Base-by-base conservation (phyloP, 2,888 invertebrate species). In the Chrysolina haemoptera region DNA sequence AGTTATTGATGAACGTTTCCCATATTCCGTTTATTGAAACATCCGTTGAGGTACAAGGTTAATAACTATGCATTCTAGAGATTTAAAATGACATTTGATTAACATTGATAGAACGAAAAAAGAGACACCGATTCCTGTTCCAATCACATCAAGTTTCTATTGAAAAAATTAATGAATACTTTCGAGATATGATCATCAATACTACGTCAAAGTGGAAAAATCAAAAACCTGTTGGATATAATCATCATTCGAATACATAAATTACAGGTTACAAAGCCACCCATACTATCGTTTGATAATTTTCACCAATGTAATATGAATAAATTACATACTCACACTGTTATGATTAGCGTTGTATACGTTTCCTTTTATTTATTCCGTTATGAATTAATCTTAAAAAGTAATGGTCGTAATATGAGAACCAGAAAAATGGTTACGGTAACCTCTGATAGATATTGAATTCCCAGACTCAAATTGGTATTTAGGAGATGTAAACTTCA, bases 251-350 rank as follows among this genome's bases (percentile, higher is more conserved):
- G 53, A 53, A 18, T 53, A 12, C 20, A 53, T 20, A 53, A 53
- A 53, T 53, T 53, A 53, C 53, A 53, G 53, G 53, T 53, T 53
- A 11, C 11, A 5, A 53, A 53, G 53, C 20, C 53, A 20, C 53
- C 53, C 53, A 12, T 53, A 22, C 12, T 20, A 18, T 53, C 53
- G 20, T 53, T 53, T 18, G 20, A 53, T 53, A 53, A 20, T 10
- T 53, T 53, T 20, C 12, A 22, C 20, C 53, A 12, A 22, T 20
- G 53, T 53, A 20, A 53, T 53, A 53, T 20, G 53, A 53, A 53
- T 53, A 53, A 53, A 53, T 53, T 53, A 53, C 20, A 53, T 53
- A 53, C 20, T 53, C 53, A 53, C 53, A 53, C 5, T 53, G 43
- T 14, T 43, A 53, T 53, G 20, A 53, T 20, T 53, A 12, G 53